A percentile compares a stretch with the other conserved stretches of the same genome.
Evolutionary conservation across 2,888 invertebrate genomes (phyloP).

Genomic region (Anoplius nigerrimus): DNA sequence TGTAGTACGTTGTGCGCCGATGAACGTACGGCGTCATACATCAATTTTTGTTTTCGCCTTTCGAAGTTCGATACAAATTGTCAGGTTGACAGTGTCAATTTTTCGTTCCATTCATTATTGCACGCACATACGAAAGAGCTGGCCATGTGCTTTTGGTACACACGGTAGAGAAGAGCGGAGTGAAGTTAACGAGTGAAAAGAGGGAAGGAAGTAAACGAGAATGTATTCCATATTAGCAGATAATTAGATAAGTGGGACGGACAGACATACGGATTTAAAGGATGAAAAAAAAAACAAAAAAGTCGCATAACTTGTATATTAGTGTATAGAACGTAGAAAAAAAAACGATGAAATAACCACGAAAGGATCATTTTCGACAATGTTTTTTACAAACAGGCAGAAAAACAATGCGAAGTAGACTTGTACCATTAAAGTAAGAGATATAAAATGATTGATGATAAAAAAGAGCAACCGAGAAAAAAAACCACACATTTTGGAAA

Average conservation of each 20-base stretch:
- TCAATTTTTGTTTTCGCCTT: no score
- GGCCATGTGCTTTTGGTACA: constrained; percentile 53
- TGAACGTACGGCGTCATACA: constrained; percentile 63
- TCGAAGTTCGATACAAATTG: no score
- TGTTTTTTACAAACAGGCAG: constrained; percentile 74
- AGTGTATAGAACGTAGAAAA: constrained; percentile 74
- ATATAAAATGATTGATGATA: constrained; percentile 22
- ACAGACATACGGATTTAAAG: constrained; percentile 65
- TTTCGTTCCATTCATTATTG: no score
- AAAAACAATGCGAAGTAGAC: constrained; percentile 63
- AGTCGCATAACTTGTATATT: constrained; percentile 74
- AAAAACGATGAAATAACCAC: constrained; percentile 68
- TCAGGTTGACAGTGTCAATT: no score
- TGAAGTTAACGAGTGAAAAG: constrained; percentile 30
- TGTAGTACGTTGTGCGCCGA: constrained; percentile 21
- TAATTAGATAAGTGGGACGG: constrained; percentile 74
- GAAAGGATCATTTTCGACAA: constrained; percentile 73
- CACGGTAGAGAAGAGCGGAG: constrained; percentile 49
- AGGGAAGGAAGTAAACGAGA: constrained; percentile 36
- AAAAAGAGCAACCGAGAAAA: no score
- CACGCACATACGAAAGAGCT: neutral
- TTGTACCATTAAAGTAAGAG: constrained; percentile 60
- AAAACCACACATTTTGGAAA: neutral
- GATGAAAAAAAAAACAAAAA: constrained; percentile 44
- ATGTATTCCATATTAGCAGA: constrained; percentile 68